Base-by-base conservation (phyloP, 1,140 invertebrate species). In the Hyles vespertilio region DNA sequence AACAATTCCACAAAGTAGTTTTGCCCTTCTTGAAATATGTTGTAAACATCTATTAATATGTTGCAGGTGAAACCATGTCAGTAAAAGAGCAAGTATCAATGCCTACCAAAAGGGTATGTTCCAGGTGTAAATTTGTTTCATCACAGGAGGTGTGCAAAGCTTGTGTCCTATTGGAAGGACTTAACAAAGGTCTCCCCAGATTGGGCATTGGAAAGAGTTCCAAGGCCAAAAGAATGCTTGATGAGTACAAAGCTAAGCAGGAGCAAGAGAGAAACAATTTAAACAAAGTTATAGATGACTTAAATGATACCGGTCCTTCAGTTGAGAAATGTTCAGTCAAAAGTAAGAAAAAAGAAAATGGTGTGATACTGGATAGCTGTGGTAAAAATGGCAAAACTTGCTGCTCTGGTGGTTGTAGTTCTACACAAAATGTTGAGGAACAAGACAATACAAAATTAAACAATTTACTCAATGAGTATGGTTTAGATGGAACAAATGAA, bases 111-210 rank as follows among this genome's bases (percentile, higher is more conserved):
- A 93, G 95, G 73, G 92, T 91, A 58, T 99, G 98, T 90, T 90
- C 88, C 11, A 91, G 95, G 56, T 99, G 98, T 90, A 95, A 96
- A 40, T 99, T 98, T 90, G 96, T 99, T 3, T 99, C 98, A 3
- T 99, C 98, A 73, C 97, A 99, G 87, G 92, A 94, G 71, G 92
- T 99, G 8, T 99, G 98, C 81, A 99, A 99, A 89, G 98, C 98
- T 0, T 99, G 98, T 89, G 92, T 98, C 3, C 90, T 99, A 52
- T 89, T 99, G 4, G 97, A 99, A 91, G 98, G 98, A 7, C 90
- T 99, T 0, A 99, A 99, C 84, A 94, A 95, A 77, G 98, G 98
- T 8, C 79, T 97, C 49, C 97, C 98, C 3, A 95, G 93, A 81
- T 87, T 97, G 47, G 96, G 95, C 3, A 94, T 97, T 52, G 95